Conservation (phyloP, 2,113 vertebrate genomes). For the Loxodonta africana region DNA sequence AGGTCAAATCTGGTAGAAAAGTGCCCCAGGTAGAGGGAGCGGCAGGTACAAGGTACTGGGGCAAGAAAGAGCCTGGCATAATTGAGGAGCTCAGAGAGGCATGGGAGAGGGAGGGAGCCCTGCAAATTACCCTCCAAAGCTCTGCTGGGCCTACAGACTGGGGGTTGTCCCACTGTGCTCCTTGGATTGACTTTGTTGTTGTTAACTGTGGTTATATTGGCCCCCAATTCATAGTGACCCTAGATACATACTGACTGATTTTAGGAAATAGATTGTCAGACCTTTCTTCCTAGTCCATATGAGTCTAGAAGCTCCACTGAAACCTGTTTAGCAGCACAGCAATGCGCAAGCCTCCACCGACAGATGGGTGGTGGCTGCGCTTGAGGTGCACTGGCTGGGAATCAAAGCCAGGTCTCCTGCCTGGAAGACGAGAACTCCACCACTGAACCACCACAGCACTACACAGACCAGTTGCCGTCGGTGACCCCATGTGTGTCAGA, state of each 20-base stretch:
- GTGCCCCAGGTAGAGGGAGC: background rate
- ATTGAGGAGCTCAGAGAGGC: background rate
- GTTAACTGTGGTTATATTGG: background rate
- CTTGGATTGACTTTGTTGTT: background rate
- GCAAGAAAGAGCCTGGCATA: too few species aligned
- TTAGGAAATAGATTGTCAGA: background rate
- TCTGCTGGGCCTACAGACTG: background rate
- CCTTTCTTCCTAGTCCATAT: background rate
- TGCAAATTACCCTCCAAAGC: background rate
- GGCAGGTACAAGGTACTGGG: rapidly evolving
- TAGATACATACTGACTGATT: background rate
- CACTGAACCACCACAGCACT: background rate
- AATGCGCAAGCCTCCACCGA: background rate
- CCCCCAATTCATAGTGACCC: background rate
- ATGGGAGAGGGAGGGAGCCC: background rate
- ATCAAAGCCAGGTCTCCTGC: background rate
- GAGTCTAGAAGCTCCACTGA: background rate
- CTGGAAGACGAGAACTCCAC: background rate
- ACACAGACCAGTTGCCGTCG: background rate
- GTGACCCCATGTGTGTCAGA: background rate
- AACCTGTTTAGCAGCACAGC: background rate
- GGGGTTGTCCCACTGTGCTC: background rate
- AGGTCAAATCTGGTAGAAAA: background rate
- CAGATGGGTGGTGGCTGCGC: background rate
- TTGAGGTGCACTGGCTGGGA: background rate